Evolutionary conservation across 2,113 vertebrate genomes (phyloP), one percentile per base, ranked within the genome.

Genomic region (Chaetodon auriga): DNA sequence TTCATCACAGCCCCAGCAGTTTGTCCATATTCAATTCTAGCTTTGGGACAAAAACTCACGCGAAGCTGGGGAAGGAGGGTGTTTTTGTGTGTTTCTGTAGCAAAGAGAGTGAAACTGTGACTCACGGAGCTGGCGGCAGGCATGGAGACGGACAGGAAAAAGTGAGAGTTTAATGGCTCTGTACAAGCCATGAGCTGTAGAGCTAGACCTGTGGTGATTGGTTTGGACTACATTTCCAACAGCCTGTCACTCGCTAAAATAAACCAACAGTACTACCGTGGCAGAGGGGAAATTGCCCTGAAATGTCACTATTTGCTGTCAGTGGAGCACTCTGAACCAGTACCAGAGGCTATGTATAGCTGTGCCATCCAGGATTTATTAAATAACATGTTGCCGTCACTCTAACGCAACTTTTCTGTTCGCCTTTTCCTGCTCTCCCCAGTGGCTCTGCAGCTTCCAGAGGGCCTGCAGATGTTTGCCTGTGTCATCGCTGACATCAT

Each of bases 371-470:
- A 72, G 72, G 79, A 78, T 76, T 79, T 87, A 85, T 87, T 80
- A 77, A 86, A 86, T 84, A 86, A 82, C 61, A 48, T 75, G 66
- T 75, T 76, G 69, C 71, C 30, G 53, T 88, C 81, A 74, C 70
- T 93, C 68, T 48, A 78, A 77, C 36, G 18, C 25, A 75, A 79
- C 71, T 78, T 85, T 48, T 92, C 73, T 86, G 21, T 92, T 71
- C 92, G 85, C 51, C 30, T 57, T 78, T 62, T 21, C 38, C 21
- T 5, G 6, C 76, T 81, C 85, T 75, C 80, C 80, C 41, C 93
- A 99, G 98, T 99, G 93, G 98, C 98, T 60, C 91, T 99, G 89
- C 98, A 99, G 94, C 97, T 99, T 95, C 98, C 98, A 0, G 98
- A 99, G 87, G 98, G 98, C 46, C 97, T 99, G 75, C 98, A 99